Evolutionary conservation across 2,797 vertebrate species (phyloP), one percentile per base, ranked within the genome.

Genomic region (Brachyalestes nurse): DNA sequence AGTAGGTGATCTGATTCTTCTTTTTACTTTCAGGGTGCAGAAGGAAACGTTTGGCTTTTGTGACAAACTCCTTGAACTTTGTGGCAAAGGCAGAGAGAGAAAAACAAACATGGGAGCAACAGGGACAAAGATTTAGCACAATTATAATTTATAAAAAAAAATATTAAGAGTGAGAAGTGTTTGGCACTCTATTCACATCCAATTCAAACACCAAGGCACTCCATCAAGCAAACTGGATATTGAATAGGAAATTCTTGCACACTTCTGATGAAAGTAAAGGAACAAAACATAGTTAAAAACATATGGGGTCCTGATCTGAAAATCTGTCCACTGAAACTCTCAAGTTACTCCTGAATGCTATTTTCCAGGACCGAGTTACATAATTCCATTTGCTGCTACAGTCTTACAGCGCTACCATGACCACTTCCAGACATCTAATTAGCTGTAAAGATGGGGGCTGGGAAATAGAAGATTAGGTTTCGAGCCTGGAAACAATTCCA

Each of bases 301-400:
- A 82, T 62, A 55, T 82, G 62, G 21, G 71, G 45, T 61, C 61
- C 72, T 21, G 28, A 45, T 28, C 53, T 38, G 23, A 53, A 67
- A 45, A 23, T 12, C 17, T 42, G 17, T 67, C 40, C 65, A 67
- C 40, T 28, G 28, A 28, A 28, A 0, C 28, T n/a, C 28, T 72
- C 49, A 38, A 17, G 19, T 72, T 72, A 28, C 49, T 34, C 28
- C 5, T 53, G 28, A 72, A 55, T 4, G 8, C 28, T 34, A 74
- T 81, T 74, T 69, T 79, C 57, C 80, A 82, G 28, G 19, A 45
- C 58, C 38, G 28, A 78, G 72, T 79, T 82, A 75, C 72, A 76
- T 78, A 55, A 81, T 76, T 71, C 45, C 28, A 75, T 81, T 60
- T 60, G 58, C 72, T 73, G 47, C 47, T 51, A 47, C n/a, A 38